These are phyloP conservation scores for Crepidodera aurea DNA, from an alignment of 2,888 invertebrate species.

Conservation along the genomic window DNA sequence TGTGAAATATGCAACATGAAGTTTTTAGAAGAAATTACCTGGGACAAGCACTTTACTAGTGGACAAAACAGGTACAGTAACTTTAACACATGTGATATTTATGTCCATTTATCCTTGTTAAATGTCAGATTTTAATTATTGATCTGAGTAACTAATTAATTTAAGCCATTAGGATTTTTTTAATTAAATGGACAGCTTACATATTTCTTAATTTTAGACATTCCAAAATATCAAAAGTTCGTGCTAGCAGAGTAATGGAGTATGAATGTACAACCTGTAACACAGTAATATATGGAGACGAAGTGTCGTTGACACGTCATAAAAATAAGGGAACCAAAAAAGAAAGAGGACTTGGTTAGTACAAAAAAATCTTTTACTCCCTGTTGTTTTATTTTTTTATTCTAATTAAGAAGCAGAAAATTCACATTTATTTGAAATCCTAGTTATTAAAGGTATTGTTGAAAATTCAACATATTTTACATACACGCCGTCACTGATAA, in stretches of 20 bases:
- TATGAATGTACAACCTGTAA: slow-evolving; percentile 55
- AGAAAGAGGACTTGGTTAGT: slow-evolving; percentile 33
- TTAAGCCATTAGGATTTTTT: no score
- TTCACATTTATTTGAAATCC: no score
- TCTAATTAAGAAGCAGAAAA: background rate
- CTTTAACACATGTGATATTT: no score
- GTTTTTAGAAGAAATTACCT: slow-evolving; percentile 42
- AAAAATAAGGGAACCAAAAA: slow-evolving; percentile 11
- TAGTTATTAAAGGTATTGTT: no score
- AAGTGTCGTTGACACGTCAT: slow-evolving; percentile 51
- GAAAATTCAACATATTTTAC: no score
- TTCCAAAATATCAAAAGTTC: slow-evolving; percentile 41
- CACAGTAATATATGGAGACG: slow-evolving; percentile 55
- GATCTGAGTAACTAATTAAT: no score
- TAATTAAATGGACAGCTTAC: no score
- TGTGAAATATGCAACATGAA: slow-evolving; percentile 53
- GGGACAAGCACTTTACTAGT: slow-evolving; percentile 47
- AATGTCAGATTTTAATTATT: no score
- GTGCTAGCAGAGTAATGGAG: slow-evolving; percentile 48
- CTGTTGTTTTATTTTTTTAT: background rate
- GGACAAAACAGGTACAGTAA: slow-evolving; percentile 41
- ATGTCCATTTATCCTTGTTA: no score
- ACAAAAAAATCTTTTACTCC: slow-evolving; percentile 25
- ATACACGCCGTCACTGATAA: no score
- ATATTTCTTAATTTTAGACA: no score